These are phyloP conservation scores for Crioceris asparagi DNA, from an alignment of 2,888 invertebrate species.

Conservation along the genomic window DNA sequence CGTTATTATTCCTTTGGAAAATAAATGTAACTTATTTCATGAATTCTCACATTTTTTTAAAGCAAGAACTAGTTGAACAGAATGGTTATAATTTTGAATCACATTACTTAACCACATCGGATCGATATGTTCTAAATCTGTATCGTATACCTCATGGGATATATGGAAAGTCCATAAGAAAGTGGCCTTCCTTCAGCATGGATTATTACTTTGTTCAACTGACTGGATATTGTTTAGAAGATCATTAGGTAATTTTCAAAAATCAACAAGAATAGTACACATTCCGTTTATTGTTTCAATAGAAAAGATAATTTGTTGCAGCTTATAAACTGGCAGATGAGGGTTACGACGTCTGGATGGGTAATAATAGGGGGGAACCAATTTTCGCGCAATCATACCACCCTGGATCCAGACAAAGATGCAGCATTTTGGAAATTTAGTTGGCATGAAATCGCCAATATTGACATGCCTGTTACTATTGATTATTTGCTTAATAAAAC, in stretches of 20 bases:
- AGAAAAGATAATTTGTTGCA: too few species aligned
- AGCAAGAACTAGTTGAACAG: background rate
- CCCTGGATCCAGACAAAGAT: slow-evolving; percentile 26
- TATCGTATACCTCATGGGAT: background rate
- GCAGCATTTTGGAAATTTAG: slow-evolving; percentile 35
- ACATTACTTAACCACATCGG: background rate
- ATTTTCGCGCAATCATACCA: slow-evolving; percentile 42
- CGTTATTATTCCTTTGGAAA: too few species aligned
- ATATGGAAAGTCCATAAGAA: background rate
- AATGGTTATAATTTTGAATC: background rate
- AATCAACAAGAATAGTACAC: too few species aligned
- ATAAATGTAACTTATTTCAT: too few species aligned
- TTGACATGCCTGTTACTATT: slow-evolving; percentile 66
- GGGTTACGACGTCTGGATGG: too few species aligned
- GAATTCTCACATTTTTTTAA: background rate
- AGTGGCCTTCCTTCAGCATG: background rate
- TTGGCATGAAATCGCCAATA: slow-evolving; percentile 66
- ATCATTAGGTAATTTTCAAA: background rate
- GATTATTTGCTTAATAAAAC: slow-evolving; percentile 55
- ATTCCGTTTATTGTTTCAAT: too few species aligned
- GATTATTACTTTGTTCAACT: slow-evolving; percentile 4
- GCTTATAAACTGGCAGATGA: slow-evolving; percentile 36
- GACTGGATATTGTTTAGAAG: background rate
- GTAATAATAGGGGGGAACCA: slow-evolving; percentile 49
- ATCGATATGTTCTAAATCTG: slow-evolving; percentile 1